Conservation (phyloP, 2,888 invertebrate species). For the Pristionchus entomophagus region DNA sequence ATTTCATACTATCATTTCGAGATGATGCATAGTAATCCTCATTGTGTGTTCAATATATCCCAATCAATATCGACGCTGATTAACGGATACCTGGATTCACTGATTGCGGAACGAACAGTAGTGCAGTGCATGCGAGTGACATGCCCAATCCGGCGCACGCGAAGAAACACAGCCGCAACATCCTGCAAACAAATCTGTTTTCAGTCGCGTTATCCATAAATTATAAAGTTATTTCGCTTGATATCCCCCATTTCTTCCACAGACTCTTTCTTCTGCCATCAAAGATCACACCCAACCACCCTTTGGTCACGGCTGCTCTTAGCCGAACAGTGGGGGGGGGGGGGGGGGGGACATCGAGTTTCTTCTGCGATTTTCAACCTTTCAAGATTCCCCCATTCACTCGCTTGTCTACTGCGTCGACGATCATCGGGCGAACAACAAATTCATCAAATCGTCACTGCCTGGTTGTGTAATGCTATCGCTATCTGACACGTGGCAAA, state of each 20-base stretch:
- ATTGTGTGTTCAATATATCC: too few relatives aligned
- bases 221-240: too few relatives aligned
- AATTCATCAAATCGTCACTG: conserved; percentile 22
- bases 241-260: too few relatives aligned
- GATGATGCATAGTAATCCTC: too few relatives aligned
- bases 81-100: neutral
- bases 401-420: neutral
- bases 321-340: neutral
- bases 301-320: neutral
- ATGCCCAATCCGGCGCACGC: conserved; percentile 43
- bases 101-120: conserved; percentile 7
- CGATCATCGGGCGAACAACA: neutral
- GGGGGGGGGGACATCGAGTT: conserved; percentile 37
- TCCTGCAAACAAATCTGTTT: too few relatives aligned
- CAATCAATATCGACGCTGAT: too few relatives aligned
- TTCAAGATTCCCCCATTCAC: neutral
- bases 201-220: too few relatives aligned
- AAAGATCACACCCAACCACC: neutral
- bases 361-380: neutral
- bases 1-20: too few relatives aligned
- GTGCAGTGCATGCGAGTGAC: neutral
- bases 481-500: neutral
- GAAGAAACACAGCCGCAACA: conserved; percentile 23
- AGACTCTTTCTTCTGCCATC: neutral
- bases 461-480: neutral